These are phyloP conservation scores for Tribolium madens DNA, from an alignment of 1,140 invertebrate genomes.

Conservation along the genomic window DNA sequence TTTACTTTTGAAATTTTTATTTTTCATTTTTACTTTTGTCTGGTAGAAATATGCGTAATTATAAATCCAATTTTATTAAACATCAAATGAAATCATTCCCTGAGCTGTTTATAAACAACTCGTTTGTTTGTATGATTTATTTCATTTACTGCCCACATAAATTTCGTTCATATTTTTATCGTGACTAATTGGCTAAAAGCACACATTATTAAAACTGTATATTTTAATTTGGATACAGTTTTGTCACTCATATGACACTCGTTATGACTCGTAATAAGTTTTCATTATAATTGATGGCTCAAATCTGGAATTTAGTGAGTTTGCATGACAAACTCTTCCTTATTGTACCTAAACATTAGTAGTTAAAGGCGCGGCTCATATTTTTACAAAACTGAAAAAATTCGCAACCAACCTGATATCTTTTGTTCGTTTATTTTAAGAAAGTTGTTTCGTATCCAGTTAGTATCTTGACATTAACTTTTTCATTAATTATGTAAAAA, in stretches of 20 bases:
- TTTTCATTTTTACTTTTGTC: no score
- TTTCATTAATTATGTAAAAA: background rate
- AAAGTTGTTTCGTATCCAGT: background rate
- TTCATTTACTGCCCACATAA: background rate
- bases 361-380: no score
- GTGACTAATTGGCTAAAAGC: constrained; percentile 1
- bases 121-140: background rate
- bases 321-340: background rate
- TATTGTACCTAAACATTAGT: background rate
- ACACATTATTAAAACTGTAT: background rate
- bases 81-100: no score
- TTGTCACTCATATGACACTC: background rate
- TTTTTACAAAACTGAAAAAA: background rate
- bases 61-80: no score
- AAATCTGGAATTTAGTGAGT: background rate
- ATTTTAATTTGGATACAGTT: background rate
- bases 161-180: background rate
- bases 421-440: background rate
- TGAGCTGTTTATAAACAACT: no score
- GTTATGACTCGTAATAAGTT: background rate
- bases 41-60: no score
- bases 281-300: background rate
- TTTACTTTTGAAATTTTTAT: no score
- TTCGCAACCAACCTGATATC: background rate
- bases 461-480: background rate